These are phyloP conservation scores for Seira musarum DNA, from an alignment of 2,888 invertebrate species.

Conservation along the genomic window DNA sequence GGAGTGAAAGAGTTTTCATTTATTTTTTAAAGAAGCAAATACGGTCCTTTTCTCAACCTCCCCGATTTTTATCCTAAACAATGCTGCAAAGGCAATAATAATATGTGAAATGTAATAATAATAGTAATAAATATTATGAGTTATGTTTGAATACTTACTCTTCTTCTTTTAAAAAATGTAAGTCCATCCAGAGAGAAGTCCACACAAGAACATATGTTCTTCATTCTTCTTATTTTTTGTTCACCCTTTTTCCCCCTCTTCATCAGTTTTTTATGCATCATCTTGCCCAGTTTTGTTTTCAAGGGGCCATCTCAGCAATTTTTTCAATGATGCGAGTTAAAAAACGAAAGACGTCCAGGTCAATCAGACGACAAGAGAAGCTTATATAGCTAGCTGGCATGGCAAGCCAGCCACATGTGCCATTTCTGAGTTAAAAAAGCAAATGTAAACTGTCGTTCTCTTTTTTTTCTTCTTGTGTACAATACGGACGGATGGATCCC, in stretches of 20 bases:
- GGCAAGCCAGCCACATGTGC: slow-evolving; percentile 21
- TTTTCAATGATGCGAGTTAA: slow-evolving; percentile 22
- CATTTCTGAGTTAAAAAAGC: neutral
- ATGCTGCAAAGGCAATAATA: no score
- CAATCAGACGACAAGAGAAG: neutral
- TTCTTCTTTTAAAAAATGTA: no score
- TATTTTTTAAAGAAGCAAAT: no score
- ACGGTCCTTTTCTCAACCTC: no score
- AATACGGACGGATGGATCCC: slow-evolving; percentile 12
- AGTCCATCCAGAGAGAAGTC: slow-evolving; percentile 3
- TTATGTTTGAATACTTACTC: no score
- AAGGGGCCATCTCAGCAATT: slow-evolving; percentile 21
- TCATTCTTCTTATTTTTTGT: slow-evolving; percentile 13
- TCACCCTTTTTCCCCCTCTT: slow-evolving; percentile 24
- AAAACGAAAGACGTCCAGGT: slow-evolving; percentile 15
- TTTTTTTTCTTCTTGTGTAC: neutral
- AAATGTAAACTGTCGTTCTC: neutral
- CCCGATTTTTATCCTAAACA: no score
- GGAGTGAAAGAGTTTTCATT: no score
- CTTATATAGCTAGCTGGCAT: neutral
- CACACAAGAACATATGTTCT: slow-evolving; percentile 27
- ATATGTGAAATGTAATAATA: no score
- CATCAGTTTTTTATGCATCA: slow-evolving; percentile 25
- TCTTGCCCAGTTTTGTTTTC: slow-evolving; percentile 22
- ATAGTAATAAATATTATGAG: no score